These are phyloP conservation scores for Spodoptera litura DNA, from an alignment of 1,140 invertebrate genomes.

Conservation along the genomic window DNA sequence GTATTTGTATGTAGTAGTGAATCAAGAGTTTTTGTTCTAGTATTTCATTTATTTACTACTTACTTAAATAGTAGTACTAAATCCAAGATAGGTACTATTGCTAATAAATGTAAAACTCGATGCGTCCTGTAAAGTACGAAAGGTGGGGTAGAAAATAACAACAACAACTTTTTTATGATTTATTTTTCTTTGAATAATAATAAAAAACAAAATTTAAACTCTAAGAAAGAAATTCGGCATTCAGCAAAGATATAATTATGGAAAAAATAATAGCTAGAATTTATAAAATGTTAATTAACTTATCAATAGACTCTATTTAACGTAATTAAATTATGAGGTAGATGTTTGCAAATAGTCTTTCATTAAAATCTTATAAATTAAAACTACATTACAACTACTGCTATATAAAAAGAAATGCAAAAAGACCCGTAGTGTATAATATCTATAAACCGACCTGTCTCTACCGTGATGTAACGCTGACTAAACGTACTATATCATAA, in stretches of 20 bases:
- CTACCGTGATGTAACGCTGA: slow-evolving; percentile 33
- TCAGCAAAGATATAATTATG: slow-evolving; percentile 61
- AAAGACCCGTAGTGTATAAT: slow-evolving; percentile 77
- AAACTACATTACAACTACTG: slow-evolving; percentile 65
- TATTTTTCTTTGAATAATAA: slow-evolving; percentile 82
- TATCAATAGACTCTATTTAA: slow-evolving; percentile 81
- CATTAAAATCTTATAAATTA: slow-evolving; percentile 76
- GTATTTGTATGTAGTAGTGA: too few species aligned
- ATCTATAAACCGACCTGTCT: slow-evolving; percentile 54
- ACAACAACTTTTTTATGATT: slow-evolving; percentile 64
- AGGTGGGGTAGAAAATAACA: slow-evolving; percentile 56
- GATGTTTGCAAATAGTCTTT: slow-evolving; percentile 83
- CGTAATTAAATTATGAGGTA: slow-evolving; percentile 84
- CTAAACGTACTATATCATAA: slow-evolving; percentile 30
- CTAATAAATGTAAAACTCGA: too few species aligned
- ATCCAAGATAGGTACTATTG: too few species aligned
- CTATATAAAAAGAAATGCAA: slow-evolving; percentile 64
- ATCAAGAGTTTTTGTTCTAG: too few species aligned
- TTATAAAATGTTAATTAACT: slow-evolving; percentile 80
- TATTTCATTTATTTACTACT: too few species aligned
- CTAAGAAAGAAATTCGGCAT: slow-evolving; percentile 78
- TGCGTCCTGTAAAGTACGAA: not conserved
- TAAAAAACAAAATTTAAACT: slow-evolving; percentile 83
- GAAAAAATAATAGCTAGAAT: slow-evolving; percentile 75
- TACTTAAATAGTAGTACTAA: too few species aligned